phyloP scores from a whole-genome alignment of 2,113 vertebrate genomes.

The Todiramphus saurophagus region DNA sequence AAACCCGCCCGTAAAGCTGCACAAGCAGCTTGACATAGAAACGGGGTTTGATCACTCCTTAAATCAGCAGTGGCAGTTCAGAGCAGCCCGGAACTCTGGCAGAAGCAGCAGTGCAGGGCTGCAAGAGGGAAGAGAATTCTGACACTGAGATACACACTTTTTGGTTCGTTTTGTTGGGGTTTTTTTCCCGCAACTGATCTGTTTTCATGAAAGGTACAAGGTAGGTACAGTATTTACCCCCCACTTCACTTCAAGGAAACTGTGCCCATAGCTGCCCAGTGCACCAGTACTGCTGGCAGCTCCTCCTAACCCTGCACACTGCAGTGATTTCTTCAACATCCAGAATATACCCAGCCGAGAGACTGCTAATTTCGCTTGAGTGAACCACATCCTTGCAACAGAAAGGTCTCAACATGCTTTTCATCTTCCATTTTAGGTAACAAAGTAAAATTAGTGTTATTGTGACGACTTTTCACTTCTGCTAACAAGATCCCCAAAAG shows the following conservation, averaged over 20 bases:
- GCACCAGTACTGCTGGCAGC: neutral
- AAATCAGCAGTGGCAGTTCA: neutral
- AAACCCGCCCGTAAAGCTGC: neutral
- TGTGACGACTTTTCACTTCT: neutral
- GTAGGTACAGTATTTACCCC: neutral
- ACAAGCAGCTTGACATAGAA: neutral
- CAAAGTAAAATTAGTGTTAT: neutral
- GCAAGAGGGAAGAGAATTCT: neutral
- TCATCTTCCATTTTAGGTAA: neutral
- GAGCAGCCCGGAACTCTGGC: neutral
- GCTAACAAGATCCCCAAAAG: neutral
- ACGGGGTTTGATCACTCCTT: neutral
- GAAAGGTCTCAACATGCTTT: neutral
- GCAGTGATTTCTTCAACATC: rapidly evolving
- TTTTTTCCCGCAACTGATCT: neutral
- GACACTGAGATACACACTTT: rapidly evolving
- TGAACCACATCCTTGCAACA: constrained; percentile 32
- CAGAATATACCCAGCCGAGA: neutral
- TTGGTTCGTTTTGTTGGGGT: too few relatives aligned
- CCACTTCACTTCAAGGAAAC: neutral
- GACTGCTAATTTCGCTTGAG: neutral
- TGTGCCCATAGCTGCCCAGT: neutral
- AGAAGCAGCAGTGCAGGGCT: neutral
- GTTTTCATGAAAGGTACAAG: neutral
- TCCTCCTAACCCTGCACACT: neutral